Evolutionary conservation across 1,140 invertebrate genomes (phyloP).

Genomic region (Formica selysi): DNA sequence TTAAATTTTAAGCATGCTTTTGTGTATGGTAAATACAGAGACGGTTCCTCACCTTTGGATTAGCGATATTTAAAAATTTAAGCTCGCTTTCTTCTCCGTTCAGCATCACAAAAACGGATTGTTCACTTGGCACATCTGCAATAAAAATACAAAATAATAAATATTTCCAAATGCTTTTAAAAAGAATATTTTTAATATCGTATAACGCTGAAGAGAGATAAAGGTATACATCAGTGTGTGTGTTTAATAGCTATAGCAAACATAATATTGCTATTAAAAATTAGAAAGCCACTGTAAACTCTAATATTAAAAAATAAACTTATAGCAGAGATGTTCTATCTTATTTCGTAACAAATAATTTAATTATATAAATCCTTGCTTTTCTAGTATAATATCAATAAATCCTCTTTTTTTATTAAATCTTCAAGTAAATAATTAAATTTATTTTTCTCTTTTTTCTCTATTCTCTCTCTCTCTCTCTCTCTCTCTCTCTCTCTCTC

Average conservation of each 20-base stretch:
- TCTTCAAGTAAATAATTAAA: conserved; percentile 15
- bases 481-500: too few species aligned
- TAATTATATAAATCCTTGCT: background rate
- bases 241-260: background rate
- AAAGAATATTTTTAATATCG: conserved; percentile 9
- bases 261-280: background rate
- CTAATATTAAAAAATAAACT: background rate
- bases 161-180: background rate
- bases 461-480: background rate
- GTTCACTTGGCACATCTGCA: conserved; percentile 91
- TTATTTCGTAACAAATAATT: background rate
- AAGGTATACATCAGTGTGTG: background rate
- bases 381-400: background rate
- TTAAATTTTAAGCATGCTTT: background rate
- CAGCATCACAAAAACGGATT: conserved; percentile 95
- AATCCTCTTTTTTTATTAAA: background rate
- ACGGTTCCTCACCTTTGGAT: conserved; percentile 86
- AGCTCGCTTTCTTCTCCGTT: conserved; percentile 96
- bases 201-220: background rate
- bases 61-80: conserved; percentile 90
- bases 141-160: conserved; percentile 67
- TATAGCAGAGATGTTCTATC: background rate
- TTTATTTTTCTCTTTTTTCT: conserved; percentile 4
- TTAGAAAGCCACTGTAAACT: background rate
- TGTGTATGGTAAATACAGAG: background rate